phyloP scores from a whole-genome alignment of 2,888 invertebrate genomes.

The Lutraria lutraria region DNA sequence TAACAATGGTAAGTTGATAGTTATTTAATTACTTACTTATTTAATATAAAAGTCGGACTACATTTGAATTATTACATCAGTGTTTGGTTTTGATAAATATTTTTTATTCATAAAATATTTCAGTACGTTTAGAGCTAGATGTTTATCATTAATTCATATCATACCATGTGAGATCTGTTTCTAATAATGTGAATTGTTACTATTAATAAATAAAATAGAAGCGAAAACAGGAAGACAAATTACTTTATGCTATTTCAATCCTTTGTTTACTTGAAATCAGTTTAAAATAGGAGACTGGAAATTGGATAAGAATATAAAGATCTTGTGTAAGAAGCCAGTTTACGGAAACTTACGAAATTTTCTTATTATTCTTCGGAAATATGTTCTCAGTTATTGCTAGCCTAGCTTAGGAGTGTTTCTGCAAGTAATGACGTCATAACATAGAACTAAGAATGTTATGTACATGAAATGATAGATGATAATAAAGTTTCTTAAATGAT shows the following conservation, averaged over 20 bases:
- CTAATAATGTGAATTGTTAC: neutral
- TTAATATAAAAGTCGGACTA: neutral
- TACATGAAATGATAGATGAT: too few relatives aligned
- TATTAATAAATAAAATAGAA: neutral
- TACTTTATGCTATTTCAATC: neutral
- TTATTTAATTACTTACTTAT: neutral
- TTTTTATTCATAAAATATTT: neutral
- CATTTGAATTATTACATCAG: neutral
- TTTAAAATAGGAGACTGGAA: too few relatives aligned
- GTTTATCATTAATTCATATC: neutral
- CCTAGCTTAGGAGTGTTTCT: too few relatives aligned
- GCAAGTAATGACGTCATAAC: too few relatives aligned
- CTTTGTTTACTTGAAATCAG: too few relatives aligned
- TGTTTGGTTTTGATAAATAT: neutral
- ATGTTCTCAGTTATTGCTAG: too few relatives aligned
- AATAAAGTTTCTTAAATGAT: too few relatives aligned
- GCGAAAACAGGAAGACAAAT: neutral
- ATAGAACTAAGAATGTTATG: too few relatives aligned
- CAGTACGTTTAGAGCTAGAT: neutral
- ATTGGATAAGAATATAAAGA: too few relatives aligned
- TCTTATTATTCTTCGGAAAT: too few relatives aligned
- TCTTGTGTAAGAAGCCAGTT: too few relatives aligned
- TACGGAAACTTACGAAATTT: too few relatives aligned
- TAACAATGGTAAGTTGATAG: conserved; percentile 5
- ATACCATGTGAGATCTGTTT: neutral